phyloP scores from a whole-genome alignment of 2,797 vertebrate species.

The Fundulus diaphanus region DNA sequence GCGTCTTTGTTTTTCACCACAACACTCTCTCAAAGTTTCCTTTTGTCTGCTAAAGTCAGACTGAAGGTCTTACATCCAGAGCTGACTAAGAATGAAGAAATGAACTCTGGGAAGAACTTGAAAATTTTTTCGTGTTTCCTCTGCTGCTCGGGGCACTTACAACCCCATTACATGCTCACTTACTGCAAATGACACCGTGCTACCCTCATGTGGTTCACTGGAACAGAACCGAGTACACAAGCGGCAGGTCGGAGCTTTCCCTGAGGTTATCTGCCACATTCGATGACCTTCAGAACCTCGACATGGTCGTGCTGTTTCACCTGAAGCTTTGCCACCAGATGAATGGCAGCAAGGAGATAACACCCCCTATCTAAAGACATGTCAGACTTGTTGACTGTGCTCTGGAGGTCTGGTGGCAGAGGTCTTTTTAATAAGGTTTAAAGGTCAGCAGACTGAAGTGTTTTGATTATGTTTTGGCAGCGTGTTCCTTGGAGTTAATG shows the following conservation, averaged over 20 bases:
- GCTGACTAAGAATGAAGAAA: constrained; percentile 37
- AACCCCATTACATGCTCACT: constrained; percentile 83
- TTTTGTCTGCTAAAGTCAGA: constrained; percentile 18
- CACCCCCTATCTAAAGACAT: not conserved
- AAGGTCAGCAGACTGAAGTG: not conserved
- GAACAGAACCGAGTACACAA: constrained; percentile 64
- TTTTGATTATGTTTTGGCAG: constrained; percentile 14
- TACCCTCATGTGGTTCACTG: constrained; percentile 71
- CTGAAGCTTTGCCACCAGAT: not conserved
- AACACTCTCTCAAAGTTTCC: not conserved
- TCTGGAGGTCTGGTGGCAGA: not conserved
- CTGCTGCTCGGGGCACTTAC: constrained; percentile 73
- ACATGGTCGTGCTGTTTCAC: not conserved
- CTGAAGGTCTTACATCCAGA: constrained; percentile 12
- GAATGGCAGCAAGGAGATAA: not conserved
- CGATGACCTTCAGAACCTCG: constrained; percentile 73
- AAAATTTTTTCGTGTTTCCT: constrained; percentile 66
- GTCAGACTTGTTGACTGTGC: not conserved
- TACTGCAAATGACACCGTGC: constrained; percentile 77
- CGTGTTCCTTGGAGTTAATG: constrained; percentile 45
- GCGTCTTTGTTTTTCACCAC: not conserved
- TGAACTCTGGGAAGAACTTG: constrained; percentile 69
- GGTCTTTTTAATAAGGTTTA: not conserved
- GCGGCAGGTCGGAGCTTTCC: constrained; percentile 40
- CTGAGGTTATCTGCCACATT: constrained; percentile 60